Conservation (phyloP, 2,888 invertebrate species). For the Tyria jacobaeae region DNA sequence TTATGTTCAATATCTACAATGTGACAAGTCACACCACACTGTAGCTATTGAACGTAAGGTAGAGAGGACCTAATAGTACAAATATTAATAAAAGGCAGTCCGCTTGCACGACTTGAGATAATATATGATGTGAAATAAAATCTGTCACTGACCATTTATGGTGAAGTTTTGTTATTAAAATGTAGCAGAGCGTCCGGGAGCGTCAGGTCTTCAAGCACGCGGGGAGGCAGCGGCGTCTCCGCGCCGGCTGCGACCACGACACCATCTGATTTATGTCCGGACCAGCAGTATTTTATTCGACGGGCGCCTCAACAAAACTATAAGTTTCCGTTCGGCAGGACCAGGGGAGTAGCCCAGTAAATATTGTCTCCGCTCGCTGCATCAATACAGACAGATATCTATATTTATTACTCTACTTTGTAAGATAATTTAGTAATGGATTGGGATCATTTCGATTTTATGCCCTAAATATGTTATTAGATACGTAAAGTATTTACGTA, state of each 20-base stretch:
- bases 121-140: slow-evolving; percentile 83
- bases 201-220: slow-evolving; percentile 25
- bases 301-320: slow-evolving; percentile 86
- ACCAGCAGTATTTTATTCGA: slow-evolving; percentile 85
- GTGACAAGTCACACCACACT: neutral
- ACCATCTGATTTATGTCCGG: slow-evolving; percentile 83
- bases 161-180: slow-evolving; percentile 83
- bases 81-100: slow-evolving; percentile 71
- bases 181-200: slow-evolving; percentile 69
- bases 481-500: slow-evolving; percentile 1
- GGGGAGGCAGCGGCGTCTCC: slow-evolving; percentile 59
- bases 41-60: slow-evolving; percentile 2
- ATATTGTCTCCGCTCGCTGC: slow-evolving; percentile 83
- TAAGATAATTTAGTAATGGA: slow-evolving; percentile 84
- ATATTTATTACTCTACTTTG: slow-evolving; percentile 81
- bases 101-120: slow-evolving; percentile 70
- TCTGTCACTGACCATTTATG: slow-evolving; percentile 83
- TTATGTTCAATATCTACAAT: no score
- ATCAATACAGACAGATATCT: slow-evolving; percentile 83
- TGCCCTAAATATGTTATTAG: slow-evolving; percentile 53
- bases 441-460: slow-evolving; percentile 72
- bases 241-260: slow-evolving; percentile 81
- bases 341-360: slow-evolving; percentile 84
- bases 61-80: slow-evolving; percentile 28
- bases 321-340: slow-evolving; percentile 86